A percentile compares a stretch with the other conserved stretches of the same genome.
Conservation (phyloP, 1,140 invertebrate species). For the Rhopalosiphum padi region DNA sequence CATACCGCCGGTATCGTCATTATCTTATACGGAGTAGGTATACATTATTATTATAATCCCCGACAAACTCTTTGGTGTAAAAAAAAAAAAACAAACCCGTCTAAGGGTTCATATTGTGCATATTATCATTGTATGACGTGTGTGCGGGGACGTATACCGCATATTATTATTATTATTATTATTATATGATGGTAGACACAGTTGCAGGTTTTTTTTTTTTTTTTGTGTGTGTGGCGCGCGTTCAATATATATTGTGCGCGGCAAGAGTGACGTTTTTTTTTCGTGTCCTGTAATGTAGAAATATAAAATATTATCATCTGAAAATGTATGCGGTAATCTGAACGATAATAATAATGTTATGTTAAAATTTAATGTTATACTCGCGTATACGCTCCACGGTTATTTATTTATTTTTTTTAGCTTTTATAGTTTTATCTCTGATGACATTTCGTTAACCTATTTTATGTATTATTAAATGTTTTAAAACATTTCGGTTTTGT, state of each 20-base stretch:
- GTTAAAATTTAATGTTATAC: not conserved
- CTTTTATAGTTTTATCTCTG: constrained; percentile 16
- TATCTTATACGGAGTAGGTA: not conserved
- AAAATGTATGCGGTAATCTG: not conserved
- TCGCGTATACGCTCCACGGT: not conserved
- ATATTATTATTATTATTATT: not conserved
- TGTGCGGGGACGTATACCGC: not conserved
- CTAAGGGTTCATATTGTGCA: not conserved
- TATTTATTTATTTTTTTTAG: not conserved
- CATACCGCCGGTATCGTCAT: not conserved
- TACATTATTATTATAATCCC: not conserved
- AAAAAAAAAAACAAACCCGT: not conserved
- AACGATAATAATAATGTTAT: constrained; percentile 19
- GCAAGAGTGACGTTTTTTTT: not conserved
- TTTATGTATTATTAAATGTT: not conserved
- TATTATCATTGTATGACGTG: not conserved
- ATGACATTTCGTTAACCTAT: constrained; percentile 15
- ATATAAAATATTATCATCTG: constrained; percentile 8
- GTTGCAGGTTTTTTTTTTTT: not conserved
- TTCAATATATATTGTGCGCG: not conserved
- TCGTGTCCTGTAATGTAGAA: not conserved
- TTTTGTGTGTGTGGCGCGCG: not conserved
- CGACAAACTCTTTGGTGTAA: not conserved
- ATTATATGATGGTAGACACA: not conserved
- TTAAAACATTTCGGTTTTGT: constrained; percentile 17